Base-by-base conservation (phyloP, 2,113 vertebrate genomes). In the Paramormyrops kingsleyae region DNA sequence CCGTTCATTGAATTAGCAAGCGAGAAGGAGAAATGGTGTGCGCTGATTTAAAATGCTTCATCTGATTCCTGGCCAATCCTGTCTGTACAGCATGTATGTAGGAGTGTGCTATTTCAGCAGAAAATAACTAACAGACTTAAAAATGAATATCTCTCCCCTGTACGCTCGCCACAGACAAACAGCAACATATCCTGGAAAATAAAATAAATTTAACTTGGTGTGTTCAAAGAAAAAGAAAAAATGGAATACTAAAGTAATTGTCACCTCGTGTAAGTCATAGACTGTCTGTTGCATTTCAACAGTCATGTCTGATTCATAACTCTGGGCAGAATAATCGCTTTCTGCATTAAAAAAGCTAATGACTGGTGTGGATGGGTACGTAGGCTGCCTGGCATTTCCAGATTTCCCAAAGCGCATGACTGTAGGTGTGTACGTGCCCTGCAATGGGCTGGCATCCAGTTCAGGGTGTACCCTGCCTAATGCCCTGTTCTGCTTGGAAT, bases 91-190 rank as follows among this genome's bases (percentile, higher is more conserved):
- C 74, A 80, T 42, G 74, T 80, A 19, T 80, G 74, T 80, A 39
- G 74, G 74, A 42, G 74, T 80, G 15, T 80, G 74, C 74, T 19
- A 80, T 80, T 80, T 80, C 74, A 80, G 74, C 74, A 80, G 74
- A 80, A 77, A 80, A 80, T 80, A 31, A 80, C 74, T 17, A 80
- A 80, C 74, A 42, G 13, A 80, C 74, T 80, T 42, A 42, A 80
- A 80, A 80, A 80, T 35, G 15, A 80, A 42, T 80, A 27, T 80
- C 31, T 80, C 5, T 80, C 15, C 35, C 15, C 31, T 80, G 74
- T 7, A 42, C 74, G 42, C 2, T 80, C 5, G 35, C 74, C 74
- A 80, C 35, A 80, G 35, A 19, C 74, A 42, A 80, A 80, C 74
- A 39, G 35, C 1, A 31, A 39, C 31, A 77, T 77, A 39, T 19